Evolutionary conservation across 2,113 vertebrate genomes (phyloP).

Genomic region (Galbula dea): DNA sequence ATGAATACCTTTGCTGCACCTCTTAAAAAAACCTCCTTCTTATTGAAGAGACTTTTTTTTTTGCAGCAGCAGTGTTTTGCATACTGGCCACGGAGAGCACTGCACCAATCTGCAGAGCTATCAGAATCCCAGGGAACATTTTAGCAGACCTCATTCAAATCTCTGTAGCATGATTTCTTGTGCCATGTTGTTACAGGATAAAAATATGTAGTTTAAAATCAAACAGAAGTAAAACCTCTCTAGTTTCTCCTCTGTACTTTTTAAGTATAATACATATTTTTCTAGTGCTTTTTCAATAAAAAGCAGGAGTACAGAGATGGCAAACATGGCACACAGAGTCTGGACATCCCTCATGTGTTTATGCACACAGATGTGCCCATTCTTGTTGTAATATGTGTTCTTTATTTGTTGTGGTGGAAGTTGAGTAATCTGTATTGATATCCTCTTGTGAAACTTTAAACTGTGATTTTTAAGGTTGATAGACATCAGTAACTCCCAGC

Average conservation of each 20-base stretch:
- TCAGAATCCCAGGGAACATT: not conserved
- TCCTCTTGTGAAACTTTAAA: not conserved
- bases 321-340: not conserved
- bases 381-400: not conserved
- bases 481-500: not conserved
- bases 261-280: not conserved
- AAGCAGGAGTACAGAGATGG: not conserved
- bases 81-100: not conserved
- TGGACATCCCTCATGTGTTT: fast-evolving
- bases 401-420: not conserved
- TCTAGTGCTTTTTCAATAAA: fast-evolving
- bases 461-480: fast-evolving
- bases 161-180: not conserved
- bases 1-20: not conserved
- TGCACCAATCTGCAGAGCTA: conserved; percentile 42
- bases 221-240: not conserved
- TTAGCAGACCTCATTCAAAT: not conserved
- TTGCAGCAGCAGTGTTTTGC: conserved; percentile 7
- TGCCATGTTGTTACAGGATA: not conserved
- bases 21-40: not conserved
- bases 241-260: not conserved
- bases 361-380: not conserved
- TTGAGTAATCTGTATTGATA: not conserved
- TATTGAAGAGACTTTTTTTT: not conserved
- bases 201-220: not conserved